These are phyloP conservation scores for Rhopilema esculentum DNA, from an alignment of 30 jellyfish, hydroid and myxozoan species.

Conservation along the genomic window DNA sequence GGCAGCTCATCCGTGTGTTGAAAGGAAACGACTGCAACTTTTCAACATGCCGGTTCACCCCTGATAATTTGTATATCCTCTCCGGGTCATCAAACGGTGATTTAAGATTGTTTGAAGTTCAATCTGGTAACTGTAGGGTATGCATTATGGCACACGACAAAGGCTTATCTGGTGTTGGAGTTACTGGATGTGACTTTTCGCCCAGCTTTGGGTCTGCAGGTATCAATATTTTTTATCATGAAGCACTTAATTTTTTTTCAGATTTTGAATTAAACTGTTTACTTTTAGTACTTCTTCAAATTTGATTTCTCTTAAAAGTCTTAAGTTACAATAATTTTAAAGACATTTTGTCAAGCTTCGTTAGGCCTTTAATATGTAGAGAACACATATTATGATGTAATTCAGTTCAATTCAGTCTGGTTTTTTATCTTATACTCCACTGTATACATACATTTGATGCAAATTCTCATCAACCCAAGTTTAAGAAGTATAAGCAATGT, in stretches of 20 bases:
- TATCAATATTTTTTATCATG: not conserved
- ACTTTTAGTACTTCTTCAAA: too few relatives aligned
- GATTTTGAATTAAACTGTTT: too few relatives aligned
- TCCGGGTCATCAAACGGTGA: constrained; percentile 96
- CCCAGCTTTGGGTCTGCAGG: constrained; percentile 89
- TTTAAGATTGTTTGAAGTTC: constrained; percentile 80
- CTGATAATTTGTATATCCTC: constrained; percentile 83
- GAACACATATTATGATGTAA: too few relatives aligned
- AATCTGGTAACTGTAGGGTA: constrained; percentile 76
- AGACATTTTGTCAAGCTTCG: too few relatives aligned
- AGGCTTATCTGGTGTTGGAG: constrained; percentile 95
- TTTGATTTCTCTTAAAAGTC: too few relatives aligned
- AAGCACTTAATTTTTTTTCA: not conserved
- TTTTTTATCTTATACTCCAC: too few relatives aligned
- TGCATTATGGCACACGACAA: constrained; percentile 82
- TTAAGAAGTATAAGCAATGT: too few relatives aligned
- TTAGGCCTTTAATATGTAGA: too few relatives aligned
- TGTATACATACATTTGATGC: too few relatives aligned
- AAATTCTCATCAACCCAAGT: too few relatives aligned
- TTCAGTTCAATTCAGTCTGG: too few relatives aligned
- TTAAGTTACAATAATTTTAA: too few relatives aligned
- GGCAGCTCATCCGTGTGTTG: constrained; percentile 57
- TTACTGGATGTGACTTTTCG: constrained; percentile 94
- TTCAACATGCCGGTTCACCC: constrained; percentile 88
- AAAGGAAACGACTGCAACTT: constrained; percentile 82